Conservation (phyloP, 2,797 vertebrate genomes). For the Chelmon rostratus region DNA sequence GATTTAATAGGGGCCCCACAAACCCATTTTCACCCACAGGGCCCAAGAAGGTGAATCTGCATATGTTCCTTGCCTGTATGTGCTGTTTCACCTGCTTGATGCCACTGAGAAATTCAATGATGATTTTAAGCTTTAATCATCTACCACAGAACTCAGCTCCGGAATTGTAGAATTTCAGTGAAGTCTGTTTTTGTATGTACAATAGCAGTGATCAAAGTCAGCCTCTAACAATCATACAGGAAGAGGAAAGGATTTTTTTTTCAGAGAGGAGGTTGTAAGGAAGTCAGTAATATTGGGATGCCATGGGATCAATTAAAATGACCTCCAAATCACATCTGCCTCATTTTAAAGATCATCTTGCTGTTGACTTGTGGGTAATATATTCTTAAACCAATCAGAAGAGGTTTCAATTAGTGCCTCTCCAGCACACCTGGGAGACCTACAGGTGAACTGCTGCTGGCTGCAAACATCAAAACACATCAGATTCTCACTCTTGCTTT, state of each 20-base stretch:
- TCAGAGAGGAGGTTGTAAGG: no score
- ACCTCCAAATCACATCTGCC: background rate
- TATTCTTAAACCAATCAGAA: constrained; percentile 60
- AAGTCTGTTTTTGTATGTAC: background rate
- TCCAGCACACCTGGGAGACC: constrained; percentile 62
- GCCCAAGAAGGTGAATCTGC: background rate
- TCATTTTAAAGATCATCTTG: background rate
- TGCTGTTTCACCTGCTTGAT: background rate
- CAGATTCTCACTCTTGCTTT: background rate
- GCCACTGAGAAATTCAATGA: no score
- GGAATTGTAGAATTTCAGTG: background rate
- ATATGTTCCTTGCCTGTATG: no score
- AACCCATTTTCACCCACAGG: background rate
- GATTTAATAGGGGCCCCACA: background rate
- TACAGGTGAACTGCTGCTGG: constrained; percentile 30
- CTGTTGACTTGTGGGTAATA: constrained; percentile 45
- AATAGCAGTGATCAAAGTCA: background rate
- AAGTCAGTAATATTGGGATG: background rate
- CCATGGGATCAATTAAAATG: background rate
- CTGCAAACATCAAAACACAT: constrained; percentile 30
- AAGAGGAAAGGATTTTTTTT: background rate
- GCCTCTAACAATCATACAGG: background rate
- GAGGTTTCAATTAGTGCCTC: constrained; percentile 50
- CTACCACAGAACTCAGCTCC: background rate
- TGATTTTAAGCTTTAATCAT: background rate